These are phyloP conservation scores for Ormyrus labotus DNA, from an alignment of 2,888 invertebrate species.

Conservation along the genomic window DNA sequence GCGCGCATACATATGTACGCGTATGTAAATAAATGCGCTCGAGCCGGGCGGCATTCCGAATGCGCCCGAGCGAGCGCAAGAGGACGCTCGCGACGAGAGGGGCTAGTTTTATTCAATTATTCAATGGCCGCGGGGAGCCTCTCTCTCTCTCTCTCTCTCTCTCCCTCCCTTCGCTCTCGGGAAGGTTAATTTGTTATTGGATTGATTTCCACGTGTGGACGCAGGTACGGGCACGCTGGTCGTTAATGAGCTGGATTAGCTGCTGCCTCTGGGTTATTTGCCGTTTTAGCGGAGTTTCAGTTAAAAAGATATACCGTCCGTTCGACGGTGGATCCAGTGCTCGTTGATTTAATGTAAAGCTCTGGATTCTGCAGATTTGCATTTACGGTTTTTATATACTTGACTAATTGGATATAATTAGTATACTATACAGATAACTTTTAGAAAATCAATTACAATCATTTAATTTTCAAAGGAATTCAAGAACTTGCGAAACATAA, in stretches of 20 bases:
- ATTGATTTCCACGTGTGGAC: conserved; percentile 10
- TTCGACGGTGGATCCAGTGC: not conserved
- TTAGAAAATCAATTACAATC: too few relatives aligned
- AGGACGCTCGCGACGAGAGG: not conserved
- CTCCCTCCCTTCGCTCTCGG: not conserved
- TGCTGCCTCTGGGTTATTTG: not conserved
- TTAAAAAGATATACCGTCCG: not conserved
- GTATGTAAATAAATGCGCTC: too few relatives aligned
- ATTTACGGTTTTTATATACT: too few relatives aligned
- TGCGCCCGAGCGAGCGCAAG: too few relatives aligned
- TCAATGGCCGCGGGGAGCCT: not conserved
- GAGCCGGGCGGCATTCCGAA: too few relatives aligned
- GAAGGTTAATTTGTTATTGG: conserved; percentile 21
- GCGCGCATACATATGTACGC: too few relatives aligned
- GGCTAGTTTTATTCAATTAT: conserved; percentile 40
- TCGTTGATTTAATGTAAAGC: not conserved
- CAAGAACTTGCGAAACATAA: not conserved
- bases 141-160: not conserved
- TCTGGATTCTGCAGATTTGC: too few relatives aligned
- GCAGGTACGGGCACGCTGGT: not conserved
- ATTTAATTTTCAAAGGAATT: not conserved
- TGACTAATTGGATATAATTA: too few relatives aligned
- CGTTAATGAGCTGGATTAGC: not conserved
- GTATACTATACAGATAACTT: too few relatives aligned
- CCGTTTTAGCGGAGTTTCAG: not conserved